phyloP scores from a whole-genome alignment of 2,113 vertebrate genomes.

The Suncus etruscus region DNA sequence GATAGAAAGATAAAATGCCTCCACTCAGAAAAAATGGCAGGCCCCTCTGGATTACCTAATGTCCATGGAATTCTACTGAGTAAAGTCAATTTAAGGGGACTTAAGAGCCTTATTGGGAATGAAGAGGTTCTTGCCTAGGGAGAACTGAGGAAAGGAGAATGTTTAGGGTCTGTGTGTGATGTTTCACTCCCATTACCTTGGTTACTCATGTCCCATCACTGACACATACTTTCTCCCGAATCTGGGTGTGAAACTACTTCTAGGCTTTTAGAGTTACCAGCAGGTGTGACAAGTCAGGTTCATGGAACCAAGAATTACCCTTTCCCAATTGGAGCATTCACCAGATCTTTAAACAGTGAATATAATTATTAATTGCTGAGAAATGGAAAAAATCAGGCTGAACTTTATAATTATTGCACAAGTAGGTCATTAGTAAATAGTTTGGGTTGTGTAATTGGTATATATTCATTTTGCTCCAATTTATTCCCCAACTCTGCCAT shows the following conservation, averaged over 20 bases:
- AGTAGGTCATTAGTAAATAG: not conserved
- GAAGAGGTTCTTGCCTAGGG: not conserved
- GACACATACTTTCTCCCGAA: not conserved
- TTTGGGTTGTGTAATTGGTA: not conserved
- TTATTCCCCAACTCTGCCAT: not conserved
- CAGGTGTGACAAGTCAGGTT: constrained; percentile 12
- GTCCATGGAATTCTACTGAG: not conserved
- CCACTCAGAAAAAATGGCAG: not conserved
- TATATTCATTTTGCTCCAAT: not conserved
- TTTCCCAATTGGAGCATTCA: not conserved
- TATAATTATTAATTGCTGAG: constrained; percentile 24
- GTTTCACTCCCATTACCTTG: not conserved
- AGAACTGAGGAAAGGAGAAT: not conserved
- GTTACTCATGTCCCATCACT: not conserved
- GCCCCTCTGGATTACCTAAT: not conserved
- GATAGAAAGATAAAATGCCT: constrained; percentile 13
- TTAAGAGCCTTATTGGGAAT: not conserved
- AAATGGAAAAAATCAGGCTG: constrained; percentile 59
- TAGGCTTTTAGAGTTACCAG: not conserved
- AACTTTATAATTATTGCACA: constrained; percentile 10
- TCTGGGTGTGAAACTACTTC: not conserved
- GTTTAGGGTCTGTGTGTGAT: too few relatives aligned
- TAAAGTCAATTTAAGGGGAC: not conserved
- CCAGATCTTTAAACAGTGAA: constrained; percentile 23
- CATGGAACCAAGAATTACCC: not conserved